phyloP scores from a whole-genome alignment of 2,113 vertebrate species.

The Austrofundulus limnaeus region DNA sequence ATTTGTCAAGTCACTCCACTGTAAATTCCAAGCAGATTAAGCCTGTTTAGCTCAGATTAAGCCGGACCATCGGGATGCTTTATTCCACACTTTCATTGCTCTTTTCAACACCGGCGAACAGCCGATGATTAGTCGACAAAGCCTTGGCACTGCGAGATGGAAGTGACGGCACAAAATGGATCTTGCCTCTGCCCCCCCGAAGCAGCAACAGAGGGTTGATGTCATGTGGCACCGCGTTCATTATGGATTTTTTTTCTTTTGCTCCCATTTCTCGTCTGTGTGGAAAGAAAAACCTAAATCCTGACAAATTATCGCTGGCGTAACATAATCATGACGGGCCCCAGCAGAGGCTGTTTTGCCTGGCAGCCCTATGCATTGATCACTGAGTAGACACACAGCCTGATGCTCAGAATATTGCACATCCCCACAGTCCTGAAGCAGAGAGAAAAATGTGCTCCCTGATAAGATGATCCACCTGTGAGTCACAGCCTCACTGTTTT shows the following conservation, averaged over 20 bases:
- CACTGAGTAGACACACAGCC: conserved; percentile 40
- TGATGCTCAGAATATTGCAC: conserved; percentile 44
- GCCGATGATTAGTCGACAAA: conserved; percentile 35
- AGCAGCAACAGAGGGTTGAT: conserved; percentile 43
- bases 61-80: conserved; percentile 32
- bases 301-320: conserved; percentile 50
- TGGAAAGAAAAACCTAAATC: conserved; percentile 38
- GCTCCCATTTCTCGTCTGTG: conserved; percentile 55
- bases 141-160: conserved; percentile 40
- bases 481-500: not conserved
- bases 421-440: conserved; percentile 27
- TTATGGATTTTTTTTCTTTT: conserved; percentile 35
- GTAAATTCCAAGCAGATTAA: conserved; percentile 41
- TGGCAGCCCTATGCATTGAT: conserved; percentile 47
- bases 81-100: conserved; percentile 29
- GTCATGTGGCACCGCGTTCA: conserved; percentile 32
- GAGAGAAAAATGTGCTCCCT: conserved; percentile 25
- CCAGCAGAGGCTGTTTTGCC: conserved; percentile 36
- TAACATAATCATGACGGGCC: conserved; percentile 33
- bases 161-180: conserved; percentile 41
- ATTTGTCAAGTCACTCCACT: conserved; percentile 42
- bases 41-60: conserved; percentile 54
- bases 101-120: conserved; percentile 34
- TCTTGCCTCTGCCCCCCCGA: conserved; percentile 33
- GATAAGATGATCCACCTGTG: conserved; percentile 38